Base-by-base conservation (phyloP, 2,888 invertebrate species). In the Neoitamus cyanurus region DNA sequence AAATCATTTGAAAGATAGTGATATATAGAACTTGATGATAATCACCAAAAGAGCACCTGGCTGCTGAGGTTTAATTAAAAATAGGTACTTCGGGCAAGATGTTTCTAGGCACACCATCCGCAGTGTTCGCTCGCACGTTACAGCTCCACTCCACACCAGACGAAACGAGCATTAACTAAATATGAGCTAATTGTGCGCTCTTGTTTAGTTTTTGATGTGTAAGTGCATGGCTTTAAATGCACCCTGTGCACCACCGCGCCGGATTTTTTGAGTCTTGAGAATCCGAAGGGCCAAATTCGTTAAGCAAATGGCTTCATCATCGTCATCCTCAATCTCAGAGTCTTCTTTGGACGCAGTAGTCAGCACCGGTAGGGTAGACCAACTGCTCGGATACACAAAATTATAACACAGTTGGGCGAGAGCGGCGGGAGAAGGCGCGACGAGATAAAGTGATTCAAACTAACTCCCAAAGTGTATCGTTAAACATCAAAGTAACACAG, bases 401-500 rank as follows among this genome's bases (percentile, higher is more conserved):
- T n/a, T 11, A 25, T 6, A 11, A 31, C 11, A 48, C 11, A 9
- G 46, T 2, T 48, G 20, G 13, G 4, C 34, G 7, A 30, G 30
- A 13, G 31, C 30, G 11, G n/a, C 48, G 28, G 6, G 13, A 15
- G 30, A 48, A 3, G 15, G 13, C 9, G 48, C 31, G 48, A 7
- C 25, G 11, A 28, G 30, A 78, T 78, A 78, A 78, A 78, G 78
- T 15, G 78, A 31, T 78, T 6, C 78, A 58, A 78, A 78, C 78
- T 78, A 77, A 46, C 30, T 28, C n/a, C 30, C 48, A 83, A 84
- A 84, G 85, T 84, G 85, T 85, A 58, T 82, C 84, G 84, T 85
- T 85, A 84, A 85, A 85, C 84, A 84, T 85, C 85, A 85, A 83
- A 85, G 85, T 83, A 85, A 85, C 83, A n/a, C n/a, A n/a, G 85